Evolutionary conservation across 2,888 invertebrate genomes (phyloP).

Genomic region (Rhyacophila evoluta): DNA sequence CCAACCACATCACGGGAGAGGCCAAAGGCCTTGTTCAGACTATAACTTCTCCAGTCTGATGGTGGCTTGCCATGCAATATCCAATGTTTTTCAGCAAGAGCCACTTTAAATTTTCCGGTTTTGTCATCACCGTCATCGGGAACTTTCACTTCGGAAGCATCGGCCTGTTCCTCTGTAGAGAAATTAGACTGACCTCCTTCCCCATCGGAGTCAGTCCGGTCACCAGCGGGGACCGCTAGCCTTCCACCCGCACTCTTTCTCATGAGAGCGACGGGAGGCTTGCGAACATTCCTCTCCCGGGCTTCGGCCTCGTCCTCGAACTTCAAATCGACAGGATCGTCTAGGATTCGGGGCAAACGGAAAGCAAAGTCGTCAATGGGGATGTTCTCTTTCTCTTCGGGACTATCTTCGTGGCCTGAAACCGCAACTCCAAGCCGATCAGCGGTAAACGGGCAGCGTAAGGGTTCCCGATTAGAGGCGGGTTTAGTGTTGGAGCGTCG

Average conservation of each 20-base stretch:
- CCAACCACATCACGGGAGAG: constrained; percentile 58
- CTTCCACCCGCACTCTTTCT: constrained; percentile 52
- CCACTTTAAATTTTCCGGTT: constrained; percentile 58
- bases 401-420: neutral
- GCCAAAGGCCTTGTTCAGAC: constrained; percentile 62
- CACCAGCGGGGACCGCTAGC: constrained; percentile 43
- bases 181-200: neutral
- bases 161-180: constrained; percentile 32
- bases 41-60: constrained; percentile 59
- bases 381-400: constrained; percentile 20
- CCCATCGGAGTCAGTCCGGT: constrained; percentile 26
- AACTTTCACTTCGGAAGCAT: constrained; percentile 31
- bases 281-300: constrained; percentile 34
- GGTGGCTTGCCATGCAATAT: constrained; percentile 61
- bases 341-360: constrained; percentile 42
- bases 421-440: no score
- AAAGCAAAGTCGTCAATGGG: constrained; percentile 48
- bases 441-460: no score
- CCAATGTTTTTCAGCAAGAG: constrained; percentile 66
- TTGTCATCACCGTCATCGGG: neutral
- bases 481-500: constrained; percentile 31
- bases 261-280: constrained; percentile 46
- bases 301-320: constrained; percentile 49
- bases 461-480: no score
- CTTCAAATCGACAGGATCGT: constrained; percentile 45